Base-by-base conservation (phyloP, 2,888 invertebrate genomes). In the Nemotelus pantherinus region DNA sequence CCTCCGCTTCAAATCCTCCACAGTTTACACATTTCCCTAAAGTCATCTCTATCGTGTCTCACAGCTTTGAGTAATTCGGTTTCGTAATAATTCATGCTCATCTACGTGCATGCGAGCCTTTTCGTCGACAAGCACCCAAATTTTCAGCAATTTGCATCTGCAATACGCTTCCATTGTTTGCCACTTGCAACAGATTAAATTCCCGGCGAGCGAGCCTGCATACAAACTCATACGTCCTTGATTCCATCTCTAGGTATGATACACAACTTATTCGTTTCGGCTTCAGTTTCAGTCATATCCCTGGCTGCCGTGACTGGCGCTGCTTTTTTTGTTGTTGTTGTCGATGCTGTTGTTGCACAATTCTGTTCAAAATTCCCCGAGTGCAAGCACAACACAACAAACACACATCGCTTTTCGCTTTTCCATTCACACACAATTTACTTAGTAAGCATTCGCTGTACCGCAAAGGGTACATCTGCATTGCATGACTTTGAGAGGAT, bases 401-500 rank as follows among this genome's bases (percentile, higher is more conserved):
- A 44, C 43, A n/a, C 45, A 58, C 10, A 6, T 65, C 47, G n/a
- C 50, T 25, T n/a, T 44, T 2, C 50, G 41, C 44, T 72, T 60
- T 41, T 9, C 63, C 43, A 74, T 74, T 74, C 63, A 74, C 74
- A 74, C 74, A 74, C 74, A 74, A 74, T 74, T 74, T 74, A 74
- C 74, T 74, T 74, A 74, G 60, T 50, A 60, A 74, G 74, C 74
- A 74, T 74, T 74, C 74, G 63, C 48, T 63, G 47, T 74, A 60
- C 74, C 74, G 74, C 74, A 74, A 74, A 74, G 74, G 63, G 74
- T 74, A 74, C 55, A 70, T 74, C 74, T 74, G 74, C 74, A 74
- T 74, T 74, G 74, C 74, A 74, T 74, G 74, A 74, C 74, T 74
- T 74, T 74, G 60, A 74, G 74, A 63, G 74, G 74, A 74, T 74